Base-by-base conservation (phyloP, 2,888 invertebrate species). In the Drosophila acutilabella region DNA sequence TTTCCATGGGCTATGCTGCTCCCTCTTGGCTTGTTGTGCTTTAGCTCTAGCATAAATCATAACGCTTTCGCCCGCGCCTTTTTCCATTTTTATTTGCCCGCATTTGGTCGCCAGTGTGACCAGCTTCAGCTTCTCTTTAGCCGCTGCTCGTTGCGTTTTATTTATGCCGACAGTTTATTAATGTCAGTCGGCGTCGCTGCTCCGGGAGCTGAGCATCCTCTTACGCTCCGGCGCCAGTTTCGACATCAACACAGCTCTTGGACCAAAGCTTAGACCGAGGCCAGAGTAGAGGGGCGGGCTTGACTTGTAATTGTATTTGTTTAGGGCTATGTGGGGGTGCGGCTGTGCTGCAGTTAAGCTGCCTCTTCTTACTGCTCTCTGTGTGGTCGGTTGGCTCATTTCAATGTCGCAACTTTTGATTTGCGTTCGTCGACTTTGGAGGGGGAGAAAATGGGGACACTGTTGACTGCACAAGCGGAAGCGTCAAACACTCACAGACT, bases 81-180 rank as follows among this genome's bases (percentile, higher is more conserved):
- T 30, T 23, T 7, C 33, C 4, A 52, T 61, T 79, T 74, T 65
- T 70, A 74, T 78, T 57, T 78, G 68, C 64, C 58, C 42, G 61
- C 58, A 30, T 56, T 76, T 66, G 66, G 57, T 58, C 51, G 74
- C 71, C 71, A 78, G 53, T 73, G 78, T 77, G 68, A 52, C 68
- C 68, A 64, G 20, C 69, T 45, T 42, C 42, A 51, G 56, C 50
- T 52, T 51, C 66, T 56, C 42, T 56, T 66, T 20, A 36, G 33
- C 51, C 66, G 62, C 60, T 57, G 53, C 58, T 74, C 62, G 62
- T 74, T 65, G 82, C 77, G 64, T 89, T 80, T 90, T 88, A 88
- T 88, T 88, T 89, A 88, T 90, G 89, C 87, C 75, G 86, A 88
- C 89, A 89, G 90, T 89, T 89, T 89, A 89, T 90, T 85, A 82